A percentile compares a stretch with the other conserved stretches of the same genome.
phyloP scores from a whole-genome alignment of 2,113 vertebrate species.

The Cephalopterus ornatus region DNA sequence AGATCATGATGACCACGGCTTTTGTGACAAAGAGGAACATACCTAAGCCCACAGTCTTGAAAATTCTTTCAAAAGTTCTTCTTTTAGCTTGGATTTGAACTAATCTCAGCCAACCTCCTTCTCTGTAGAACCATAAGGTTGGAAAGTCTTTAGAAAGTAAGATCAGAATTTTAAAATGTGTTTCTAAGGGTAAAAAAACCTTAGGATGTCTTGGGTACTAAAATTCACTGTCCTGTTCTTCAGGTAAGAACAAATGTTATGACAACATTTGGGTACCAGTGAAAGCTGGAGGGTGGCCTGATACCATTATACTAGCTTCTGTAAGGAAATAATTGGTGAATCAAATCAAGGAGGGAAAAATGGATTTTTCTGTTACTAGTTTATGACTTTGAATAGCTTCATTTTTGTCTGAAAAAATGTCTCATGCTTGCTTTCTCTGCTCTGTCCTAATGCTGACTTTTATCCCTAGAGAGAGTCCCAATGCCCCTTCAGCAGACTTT shows the following conservation, averaged over 20 bases:
- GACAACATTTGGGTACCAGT: background rate
- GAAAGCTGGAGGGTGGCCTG: background rate
- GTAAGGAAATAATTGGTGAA: background rate
- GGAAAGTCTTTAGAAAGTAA: background rate
- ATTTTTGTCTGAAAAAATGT: background rate
- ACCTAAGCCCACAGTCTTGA: background rate
- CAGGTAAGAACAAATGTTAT: background rate
- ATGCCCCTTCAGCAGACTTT: background rate
- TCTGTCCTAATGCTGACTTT: background rate
- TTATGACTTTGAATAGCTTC: background rate
- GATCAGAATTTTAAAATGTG: background rate
- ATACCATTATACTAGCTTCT: background rate
- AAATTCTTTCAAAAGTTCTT: background rate
- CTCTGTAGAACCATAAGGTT: background rate
- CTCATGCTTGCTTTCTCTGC: background rate
- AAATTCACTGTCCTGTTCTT: background rate
- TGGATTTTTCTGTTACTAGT: background rate
- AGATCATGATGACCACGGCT: background rate
- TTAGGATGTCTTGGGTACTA: background rate
- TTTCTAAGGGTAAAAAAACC: background rate
- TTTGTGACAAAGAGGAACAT: background rate
- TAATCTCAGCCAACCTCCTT: background rate
- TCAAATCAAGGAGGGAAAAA: background rate
- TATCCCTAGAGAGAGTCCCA: background rate
- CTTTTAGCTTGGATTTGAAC: background rate